Conservation (phyloP, 2,888 invertebrate species). For the Synergus japonicus region DNA sequence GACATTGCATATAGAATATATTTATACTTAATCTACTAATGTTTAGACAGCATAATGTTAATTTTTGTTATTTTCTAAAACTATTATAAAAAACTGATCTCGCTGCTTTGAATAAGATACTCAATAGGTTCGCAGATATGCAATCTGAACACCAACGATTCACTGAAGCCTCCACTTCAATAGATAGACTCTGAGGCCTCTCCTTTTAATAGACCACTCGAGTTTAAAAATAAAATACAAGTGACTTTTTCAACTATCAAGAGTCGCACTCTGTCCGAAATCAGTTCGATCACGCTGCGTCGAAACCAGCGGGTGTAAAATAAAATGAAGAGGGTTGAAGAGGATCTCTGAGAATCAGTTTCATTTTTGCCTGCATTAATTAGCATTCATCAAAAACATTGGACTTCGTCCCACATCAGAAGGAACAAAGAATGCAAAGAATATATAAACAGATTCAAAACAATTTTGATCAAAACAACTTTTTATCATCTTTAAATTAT, state of each 20-base stretch:
- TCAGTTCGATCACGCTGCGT: slow-evolving; percentile 7
- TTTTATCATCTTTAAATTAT: background rate
- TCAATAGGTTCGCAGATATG: slow-evolving; percentile 2
- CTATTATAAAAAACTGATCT: background rate
- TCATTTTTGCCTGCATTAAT: slow-evolving; percentile 33
- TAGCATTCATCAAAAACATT: background rate
- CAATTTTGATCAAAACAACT: background rate
- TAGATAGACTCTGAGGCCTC: background rate
- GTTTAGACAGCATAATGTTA: no score
- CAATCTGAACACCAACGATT: slow-evolving; percentile 8
- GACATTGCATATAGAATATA: background rate
- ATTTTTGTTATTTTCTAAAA: background rate
- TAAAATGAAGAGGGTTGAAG: slow-evolving; percentile 22
- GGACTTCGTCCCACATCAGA: background rate
- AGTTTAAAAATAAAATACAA: slow-evolving; percentile 27
- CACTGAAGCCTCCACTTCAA: slow-evolving; percentile 9
- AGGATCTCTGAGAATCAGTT: slow-evolving; percentile 12
- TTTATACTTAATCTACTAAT: background rate
- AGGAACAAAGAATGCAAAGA: background rate
- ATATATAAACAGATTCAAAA: slow-evolving; percentile 2
- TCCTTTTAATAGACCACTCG: slow-evolving; percentile 29
- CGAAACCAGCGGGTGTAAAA: slow-evolving; percentile 22
- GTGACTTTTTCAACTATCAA: slow-evolving; percentile 20
- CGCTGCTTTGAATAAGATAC: background rate
- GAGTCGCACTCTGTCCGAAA: slow-evolving; percentile 17